Conservation (phyloP, 2,797 vertebrate genomes). For the Centropyge bicolor region DNA sequence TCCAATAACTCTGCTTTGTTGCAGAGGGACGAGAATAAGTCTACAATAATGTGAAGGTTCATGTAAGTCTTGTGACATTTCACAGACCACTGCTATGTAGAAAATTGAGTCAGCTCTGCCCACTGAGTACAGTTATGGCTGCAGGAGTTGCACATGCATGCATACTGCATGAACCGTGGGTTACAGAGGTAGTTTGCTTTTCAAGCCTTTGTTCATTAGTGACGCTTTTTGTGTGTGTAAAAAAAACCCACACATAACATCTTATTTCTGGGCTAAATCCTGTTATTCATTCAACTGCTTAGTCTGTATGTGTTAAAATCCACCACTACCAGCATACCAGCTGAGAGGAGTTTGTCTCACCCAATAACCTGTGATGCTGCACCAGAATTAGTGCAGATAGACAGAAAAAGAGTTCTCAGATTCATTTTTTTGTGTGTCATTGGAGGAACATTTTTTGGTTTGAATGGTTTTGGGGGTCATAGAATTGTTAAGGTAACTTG, state of each 20-base stretch:
- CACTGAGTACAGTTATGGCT: neutral
- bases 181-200: neutral
- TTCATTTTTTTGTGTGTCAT: neutral
- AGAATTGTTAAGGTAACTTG: neutral
- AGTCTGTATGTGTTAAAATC: conserved; percentile 24
- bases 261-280: neutral
- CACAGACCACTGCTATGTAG: conserved; percentile 26
- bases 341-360: conserved; percentile 3
- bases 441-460: neutral
- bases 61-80: conserved; percentile 62
- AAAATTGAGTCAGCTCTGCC: neutral
- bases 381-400: conserved; percentile 1
- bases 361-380: conserved; percentile 12
- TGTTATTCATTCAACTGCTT: neutral
- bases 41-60: conserved; percentile 36
- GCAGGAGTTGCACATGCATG: neutral
- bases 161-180: neutral
- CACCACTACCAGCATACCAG: conserved; percentile 3
- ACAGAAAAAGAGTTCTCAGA: neutral
- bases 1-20: conserved; percentile 57
- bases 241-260: neutral
- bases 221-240: neutral
- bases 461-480: neutral
- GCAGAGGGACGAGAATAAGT: conserved; percentile 41
- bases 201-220: neutral